Evolutionary conservation across 2,888 invertebrate species (phyloP).

Genomic region (Phortica magna): DNA sequence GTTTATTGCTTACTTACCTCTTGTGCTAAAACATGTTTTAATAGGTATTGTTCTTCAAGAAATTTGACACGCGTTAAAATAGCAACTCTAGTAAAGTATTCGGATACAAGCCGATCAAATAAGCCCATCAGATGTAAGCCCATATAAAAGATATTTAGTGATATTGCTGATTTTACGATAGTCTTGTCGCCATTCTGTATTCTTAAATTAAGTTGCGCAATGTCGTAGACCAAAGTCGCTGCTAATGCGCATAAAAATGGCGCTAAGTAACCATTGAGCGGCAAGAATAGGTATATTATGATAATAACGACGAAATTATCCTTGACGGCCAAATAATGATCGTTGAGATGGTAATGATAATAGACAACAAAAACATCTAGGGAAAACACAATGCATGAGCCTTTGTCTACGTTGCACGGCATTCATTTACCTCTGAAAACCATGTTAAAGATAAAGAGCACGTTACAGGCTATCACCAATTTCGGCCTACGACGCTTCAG

Average conservation of each 20-base stretch:
- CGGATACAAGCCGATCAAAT: constrained; percentile 14
- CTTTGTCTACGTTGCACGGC: too few relatives aligned
- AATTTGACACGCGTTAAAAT: constrained; percentile 47
- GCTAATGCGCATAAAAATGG: neutral
- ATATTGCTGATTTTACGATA: neutral
- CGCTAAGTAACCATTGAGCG: constrained; percentile 16
- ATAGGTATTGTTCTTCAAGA: constrained; percentile 39
- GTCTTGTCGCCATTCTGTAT: too few relatives aligned
- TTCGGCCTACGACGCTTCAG: too few relatives aligned
- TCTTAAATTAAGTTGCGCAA: neutral
- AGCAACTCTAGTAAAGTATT: constrained; percentile 33
- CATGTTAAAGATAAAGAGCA: too few relatives aligned
- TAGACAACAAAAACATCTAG: constrained; percentile 36
- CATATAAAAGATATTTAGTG: neutral
- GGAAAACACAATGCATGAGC: too few relatives aligned
- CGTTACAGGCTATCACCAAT: too few relatives aligned
- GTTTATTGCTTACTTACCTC: neutral
- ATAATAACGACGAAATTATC: constrained; percentile 46
- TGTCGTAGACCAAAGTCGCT: neutral
- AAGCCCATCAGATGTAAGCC: neutral
- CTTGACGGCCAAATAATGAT: constrained; percentile 1
- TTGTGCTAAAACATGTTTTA: constrained; percentile 38
- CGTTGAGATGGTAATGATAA: constrained; percentile 28
- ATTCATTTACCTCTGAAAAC: too few relatives aligned
- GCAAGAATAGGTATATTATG: constrained; percentile 49